Evolutionary conservation across 2,888 invertebrate species (phyloP), one percentile per base, ranked within the genome.

Genomic region (Nomada ferruginata): DNA sequence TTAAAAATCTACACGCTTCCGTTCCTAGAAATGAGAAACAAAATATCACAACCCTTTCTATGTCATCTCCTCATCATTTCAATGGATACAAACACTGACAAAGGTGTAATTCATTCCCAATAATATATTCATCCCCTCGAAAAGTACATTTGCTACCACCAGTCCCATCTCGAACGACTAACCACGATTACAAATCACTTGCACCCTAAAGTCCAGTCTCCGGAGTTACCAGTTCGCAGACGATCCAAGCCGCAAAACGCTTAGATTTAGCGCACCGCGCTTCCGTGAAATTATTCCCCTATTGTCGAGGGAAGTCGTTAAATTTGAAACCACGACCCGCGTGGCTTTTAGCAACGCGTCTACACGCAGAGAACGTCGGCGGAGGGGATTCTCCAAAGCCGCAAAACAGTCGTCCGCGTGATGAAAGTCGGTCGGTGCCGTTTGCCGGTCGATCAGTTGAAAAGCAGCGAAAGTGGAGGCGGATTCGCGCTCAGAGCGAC

Each of bases 341-440:
- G 23, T 26, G 26, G 53, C 64, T 73, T 57, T 64, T 47, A 11
- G 53, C 55, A 55, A 20, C 44, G 29, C 18, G 29, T 64, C 29
- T 65, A 47, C 64, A 26, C 52, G 61, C n/a, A 2, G 23, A 10
- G 13, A 15, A 59, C 2, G n/a, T 26, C 15, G 5, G n/a, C 18
- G 55, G 11, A 7, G 18, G 47, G 15, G 20, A 60, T 52, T n/a
- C 68, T 44, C 68, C 44, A 78, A 77, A 83, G 82, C 76, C 77
- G 80, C 76, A 75, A 75, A 89, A 89, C 87, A 89, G 85, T 87
- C 64, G 82, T 76, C 82, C 59, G 29, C 47, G 73, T 59, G 73
- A 66, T 66, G 73, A 73, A 66, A 73, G 73, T 73, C 66, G 66
- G 66, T 73, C 66, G 63, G 52, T 52, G 63, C 44, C 61, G 61